Evolutionary conservation across 2,113 vertebrate species (phyloP).

Genomic region (human): GRCh38 chr2:168659001-168659500

Average conservation of each 20-base stretch:
- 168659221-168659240: conserved; percentile 14
- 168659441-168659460: conserved; percentile 28
- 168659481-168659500: not conserved
- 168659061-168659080: not conserved
- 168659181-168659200: not conserved
- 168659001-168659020: not conserved
- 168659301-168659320: not conserved
- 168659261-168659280: not conserved
- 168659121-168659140: not conserved
- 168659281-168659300: not conserved
- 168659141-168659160: not conserved
- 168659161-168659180: not conserved
- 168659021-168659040: not conserved
- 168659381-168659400: conserved; percentile 11
- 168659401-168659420: not conserved
- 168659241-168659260: conserved; percentile 18
- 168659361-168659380: not conserved
- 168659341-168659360: not conserved
- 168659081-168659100: conserved; percentile 16
- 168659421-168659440: not conserved
- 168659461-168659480: not conserved
- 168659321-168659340: not conserved
- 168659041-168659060: not conserved
- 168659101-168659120: not conserved
- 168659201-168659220: not conserved